Percentiles rank a stretch among this genome's conserved stretches.
phyloP scores from a whole-genome alignment of 2,888 invertebrate species.

The Eilema depressum region DNA sequence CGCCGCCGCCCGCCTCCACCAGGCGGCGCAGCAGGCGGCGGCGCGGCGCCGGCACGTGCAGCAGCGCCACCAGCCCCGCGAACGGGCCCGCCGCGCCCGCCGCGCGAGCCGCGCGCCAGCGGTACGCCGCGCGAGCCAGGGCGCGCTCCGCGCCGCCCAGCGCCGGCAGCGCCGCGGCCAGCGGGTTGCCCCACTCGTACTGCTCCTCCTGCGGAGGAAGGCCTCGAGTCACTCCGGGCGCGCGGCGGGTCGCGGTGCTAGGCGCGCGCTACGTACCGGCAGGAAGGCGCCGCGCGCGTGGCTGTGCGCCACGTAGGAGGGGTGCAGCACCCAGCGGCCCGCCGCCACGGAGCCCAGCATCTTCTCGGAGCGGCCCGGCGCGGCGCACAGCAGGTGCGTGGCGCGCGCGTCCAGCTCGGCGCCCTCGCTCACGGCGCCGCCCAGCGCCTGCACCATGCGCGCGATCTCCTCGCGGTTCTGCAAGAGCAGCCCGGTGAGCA shows the following conservation, averaged over 20 bases:
- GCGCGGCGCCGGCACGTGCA: constrained; percentile 88
- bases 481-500: background rate
- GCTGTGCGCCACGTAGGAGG: constrained; percentile 91
- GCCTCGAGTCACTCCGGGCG: no score
- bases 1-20: constrained; percentile 92
- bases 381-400: constrained; percentile 93
- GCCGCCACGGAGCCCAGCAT: constrained; percentile 94
- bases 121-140: constrained; percentile 88
- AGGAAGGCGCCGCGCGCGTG: constrained; percentile 86
- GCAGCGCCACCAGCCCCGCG: constrained; percentile 80
- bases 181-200: constrained; percentile 95
- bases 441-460: constrained; percentile 86
- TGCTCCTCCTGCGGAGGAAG: constrained; percentile 91
- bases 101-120: constrained; percentile 89
- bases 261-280: no score
- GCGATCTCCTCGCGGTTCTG: constrained; percentile 86
- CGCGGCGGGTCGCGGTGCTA: no score
- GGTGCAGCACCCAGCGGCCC: constrained; percentile 96
- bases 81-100: constrained; percentile 84
- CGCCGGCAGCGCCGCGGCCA: constrained; percentile 83
- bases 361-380: constrained; percentile 94
- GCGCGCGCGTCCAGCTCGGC: constrained; percentile 79
- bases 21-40: constrained; percentile 89
- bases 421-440: constrained; percentile 88
- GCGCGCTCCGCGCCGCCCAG: constrained; percentile 77